phyloP scores from a whole-genome alignment of 2,113 vertebrate species.

The Oryzias melastigma region DNA sequence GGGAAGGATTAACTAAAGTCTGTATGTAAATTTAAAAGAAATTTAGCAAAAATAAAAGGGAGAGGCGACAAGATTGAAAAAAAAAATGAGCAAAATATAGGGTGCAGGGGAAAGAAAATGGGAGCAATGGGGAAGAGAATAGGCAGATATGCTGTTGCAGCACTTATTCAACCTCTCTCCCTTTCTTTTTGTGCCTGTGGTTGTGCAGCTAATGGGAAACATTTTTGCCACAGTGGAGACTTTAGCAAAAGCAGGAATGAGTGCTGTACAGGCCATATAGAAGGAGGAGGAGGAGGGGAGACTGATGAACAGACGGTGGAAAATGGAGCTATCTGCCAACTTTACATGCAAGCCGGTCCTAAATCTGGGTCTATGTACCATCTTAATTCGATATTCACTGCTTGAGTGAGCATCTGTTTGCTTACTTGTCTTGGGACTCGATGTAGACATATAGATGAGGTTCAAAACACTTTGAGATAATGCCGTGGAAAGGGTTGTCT shows the following conservation, averaged over 20 bases:
- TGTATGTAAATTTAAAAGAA: slow-evolving; percentile 21
- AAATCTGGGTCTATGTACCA: slow-evolving; percentile 26
- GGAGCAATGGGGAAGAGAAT: slow-evolving; percentile 45
- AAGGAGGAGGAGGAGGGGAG: slow-evolving; percentile 44
- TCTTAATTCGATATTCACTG: slow-evolving; percentile 9
- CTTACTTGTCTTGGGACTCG: slow-evolving; percentile 99
- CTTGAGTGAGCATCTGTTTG: slow-evolving; percentile 42
- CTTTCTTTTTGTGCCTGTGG: slow-evolving; percentile 71
- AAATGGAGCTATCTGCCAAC: slow-evolving; percentile 44
- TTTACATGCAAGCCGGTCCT: slow-evolving; percentile 44
- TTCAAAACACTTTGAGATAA: slow-evolving; percentile 98
- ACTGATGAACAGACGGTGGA: slow-evolving; percentile 54
- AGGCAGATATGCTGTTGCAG: slow-evolving; percentile 67
- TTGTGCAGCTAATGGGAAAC: slow-evolving; percentile 80
- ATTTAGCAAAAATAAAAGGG: background rate
- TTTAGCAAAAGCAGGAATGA: slow-evolving; percentile 54
- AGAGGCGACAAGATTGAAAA: slow-evolving; percentile 2
- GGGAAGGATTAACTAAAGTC: slow-evolving; percentile 11
- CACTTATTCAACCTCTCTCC: slow-evolving; percentile 70
- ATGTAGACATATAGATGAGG: slow-evolving; percentile 98
- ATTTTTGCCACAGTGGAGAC: slow-evolving; percentile 72
- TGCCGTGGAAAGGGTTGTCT: slow-evolving; percentile 96
- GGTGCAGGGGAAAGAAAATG: slow-evolving; percentile 16
- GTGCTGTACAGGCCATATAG: slow-evolving; percentile 56
- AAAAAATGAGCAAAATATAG: background rate